These are phyloP conservation scores for Pterocles orientalis DNA, from an alignment of 2,113 vertebrate genomes.

Conservation along the genomic window DNA sequence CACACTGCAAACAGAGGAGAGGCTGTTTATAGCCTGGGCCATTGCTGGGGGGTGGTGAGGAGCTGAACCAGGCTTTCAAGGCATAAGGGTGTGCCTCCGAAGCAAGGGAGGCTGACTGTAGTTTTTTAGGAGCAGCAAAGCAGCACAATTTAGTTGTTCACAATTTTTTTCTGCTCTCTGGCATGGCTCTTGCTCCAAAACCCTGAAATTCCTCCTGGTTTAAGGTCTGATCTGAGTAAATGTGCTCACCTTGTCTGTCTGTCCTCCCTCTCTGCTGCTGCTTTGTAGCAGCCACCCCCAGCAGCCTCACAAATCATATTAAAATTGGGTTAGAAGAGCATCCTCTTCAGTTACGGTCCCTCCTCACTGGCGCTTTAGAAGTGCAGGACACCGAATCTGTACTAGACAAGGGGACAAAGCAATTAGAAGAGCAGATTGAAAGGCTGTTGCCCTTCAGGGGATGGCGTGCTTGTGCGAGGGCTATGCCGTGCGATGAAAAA, in stretches of 20 bases:
- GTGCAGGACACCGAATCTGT: not conserved
- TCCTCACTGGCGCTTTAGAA: not conserved
- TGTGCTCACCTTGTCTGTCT: not conserved
- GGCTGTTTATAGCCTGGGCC: not conserved
- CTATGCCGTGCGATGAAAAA: not conserved
- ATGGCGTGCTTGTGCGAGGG: not conserved
- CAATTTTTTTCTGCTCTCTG: not conserved
- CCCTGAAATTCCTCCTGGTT: not conserved
- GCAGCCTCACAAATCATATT: not conserved
- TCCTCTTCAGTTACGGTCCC: not conserved
- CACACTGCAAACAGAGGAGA: accelerated
- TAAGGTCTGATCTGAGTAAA: not conserved
- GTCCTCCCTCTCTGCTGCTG: not conserved
- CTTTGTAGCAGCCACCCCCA: not conserved
- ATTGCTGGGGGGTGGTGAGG: not conserved
- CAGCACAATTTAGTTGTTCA: not conserved
- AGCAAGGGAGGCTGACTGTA: not conserved
- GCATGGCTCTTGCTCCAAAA: not conserved
- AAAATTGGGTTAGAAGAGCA: not conserved
- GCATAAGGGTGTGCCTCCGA: not conserved
- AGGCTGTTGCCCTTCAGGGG: not conserved
- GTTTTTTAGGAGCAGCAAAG: not conserved
- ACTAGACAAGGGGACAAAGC: not conserved
- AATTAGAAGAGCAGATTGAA: constrained; percentile 20
- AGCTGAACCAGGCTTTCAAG: not conserved